Evolutionary conservation across 2,888 invertebrate species (phyloP).

Genomic region (Cordilura impudica): DNA sequence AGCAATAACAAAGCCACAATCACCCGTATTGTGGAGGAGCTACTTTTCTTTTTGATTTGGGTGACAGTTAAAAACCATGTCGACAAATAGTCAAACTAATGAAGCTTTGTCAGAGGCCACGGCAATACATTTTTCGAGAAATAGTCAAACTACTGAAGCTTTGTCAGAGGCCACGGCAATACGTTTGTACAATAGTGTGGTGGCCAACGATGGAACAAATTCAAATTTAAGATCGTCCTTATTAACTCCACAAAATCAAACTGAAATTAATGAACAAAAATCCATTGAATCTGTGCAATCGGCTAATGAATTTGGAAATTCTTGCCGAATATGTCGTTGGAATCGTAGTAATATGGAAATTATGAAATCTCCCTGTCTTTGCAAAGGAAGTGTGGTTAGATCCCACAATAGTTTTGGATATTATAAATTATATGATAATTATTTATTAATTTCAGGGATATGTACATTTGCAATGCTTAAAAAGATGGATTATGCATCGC

Average conservation of each 20-base stretch:
- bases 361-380: conserved; percentile 73
- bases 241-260: neutral
- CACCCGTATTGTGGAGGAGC: neutral
- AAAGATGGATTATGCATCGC: conserved; percentile 74
- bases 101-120: conserved; percentile 64
- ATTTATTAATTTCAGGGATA: conserved; percentile 68
- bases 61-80: neutral
- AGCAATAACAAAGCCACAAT: neutral
- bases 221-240: neutral
- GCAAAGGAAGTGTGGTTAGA: conserved; percentile 76
- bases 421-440: neutral
- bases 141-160: conserved; percentile 37
- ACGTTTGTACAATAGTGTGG: conserved; percentile 68
- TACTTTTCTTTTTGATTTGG: neutral
- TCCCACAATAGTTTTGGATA: too few relatives aligned
- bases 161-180: conserved; percentile 68
- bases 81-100: neutral
- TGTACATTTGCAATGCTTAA: conserved; percentile 74
- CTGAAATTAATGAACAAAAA: conserved; percentile 14
- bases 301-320: conserved; percentile 70
- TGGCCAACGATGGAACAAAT: conserved; percentile 17
- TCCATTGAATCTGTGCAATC: conserved; percentile 69
- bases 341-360: conserved; percentile 71
- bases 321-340: conserved; percentile 76
- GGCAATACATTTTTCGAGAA: conserved; percentile 67